Percentiles rank a stretch among this genome's conserved stretches.
These are phyloP conservation scores for Australoheros facetus DNA, from an alignment of 2,797 vertebrate genomes.

Conservation along the genomic window DNA sequence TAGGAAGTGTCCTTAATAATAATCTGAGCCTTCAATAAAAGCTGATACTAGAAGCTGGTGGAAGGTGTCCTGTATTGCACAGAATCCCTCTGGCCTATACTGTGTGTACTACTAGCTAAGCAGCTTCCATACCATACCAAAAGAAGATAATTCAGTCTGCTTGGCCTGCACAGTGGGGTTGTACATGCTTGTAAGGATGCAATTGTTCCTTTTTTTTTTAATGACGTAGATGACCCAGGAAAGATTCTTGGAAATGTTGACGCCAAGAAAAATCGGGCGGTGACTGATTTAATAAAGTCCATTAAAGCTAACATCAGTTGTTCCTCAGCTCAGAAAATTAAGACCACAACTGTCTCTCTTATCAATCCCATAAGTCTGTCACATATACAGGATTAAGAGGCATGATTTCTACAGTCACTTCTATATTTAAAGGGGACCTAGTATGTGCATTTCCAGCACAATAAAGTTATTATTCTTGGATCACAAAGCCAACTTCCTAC, in stretches of 20 bases:
- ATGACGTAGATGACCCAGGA: background rate
- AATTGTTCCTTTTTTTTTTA: too few species aligned
- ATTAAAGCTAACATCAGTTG: background rate
- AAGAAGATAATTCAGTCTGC: background rate
- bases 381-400: too few species aligned
- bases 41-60: background rate
- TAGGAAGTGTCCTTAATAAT: background rate
- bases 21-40: background rate
- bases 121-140: background rate
- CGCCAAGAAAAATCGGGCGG: background rate
- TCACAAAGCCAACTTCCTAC: background rate
- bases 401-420: too few species aligned
- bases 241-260: background rate
- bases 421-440: background rate
- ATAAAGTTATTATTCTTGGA: background rate
- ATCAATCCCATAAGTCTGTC: background rate
- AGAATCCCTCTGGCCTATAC: background rate
- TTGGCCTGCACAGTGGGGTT: background rate
- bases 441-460: background rate
- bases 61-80: background rate
- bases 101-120: background rate
- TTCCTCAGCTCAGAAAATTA: background rate
- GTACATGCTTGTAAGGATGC: background rate
- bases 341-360: background rate
- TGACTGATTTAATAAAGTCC: background rate